A percentile compares a stretch with the other conserved stretches of the same genome.
Conservation (phyloP, 2,113 vertebrate species). For the Corvus hawaiiensis region DNA sequence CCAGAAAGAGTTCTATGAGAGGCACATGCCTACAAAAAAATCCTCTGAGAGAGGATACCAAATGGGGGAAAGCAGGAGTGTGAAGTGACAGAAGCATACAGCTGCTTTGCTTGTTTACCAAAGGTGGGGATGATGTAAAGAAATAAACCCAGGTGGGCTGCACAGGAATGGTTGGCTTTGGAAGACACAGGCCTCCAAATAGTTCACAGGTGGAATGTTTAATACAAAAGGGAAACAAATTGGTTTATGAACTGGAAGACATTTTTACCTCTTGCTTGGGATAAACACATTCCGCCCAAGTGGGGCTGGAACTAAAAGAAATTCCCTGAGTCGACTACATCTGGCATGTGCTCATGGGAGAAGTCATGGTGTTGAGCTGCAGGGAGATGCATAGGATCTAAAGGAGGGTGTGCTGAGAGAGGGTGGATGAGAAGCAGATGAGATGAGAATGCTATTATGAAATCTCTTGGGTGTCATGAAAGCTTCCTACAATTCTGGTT, state of each 20-base stretch:
- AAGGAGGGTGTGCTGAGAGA: neutral
- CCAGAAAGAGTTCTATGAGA: neutral
- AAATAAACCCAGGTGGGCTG: neutral
- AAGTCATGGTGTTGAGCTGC: neutral
- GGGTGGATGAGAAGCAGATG: neutral
- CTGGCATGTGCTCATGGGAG: fast-evolving
- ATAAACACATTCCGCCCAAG: neutral
- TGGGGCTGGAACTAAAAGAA: neutral
- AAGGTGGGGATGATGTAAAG: neutral
- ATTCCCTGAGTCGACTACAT: neutral
- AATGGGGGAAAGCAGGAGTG: neutral
- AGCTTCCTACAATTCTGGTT: neutral
- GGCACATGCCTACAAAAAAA: neutral
- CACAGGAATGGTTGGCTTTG: neutral
- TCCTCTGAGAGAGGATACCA: neutral
- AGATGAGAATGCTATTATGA: neutral
- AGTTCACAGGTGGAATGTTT: neutral
- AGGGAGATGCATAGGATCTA: neutral
- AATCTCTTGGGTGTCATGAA: neutral
- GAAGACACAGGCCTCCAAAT: neutral
- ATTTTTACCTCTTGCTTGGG: neutral
- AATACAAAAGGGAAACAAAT: neutral
- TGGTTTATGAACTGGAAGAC: neutral
- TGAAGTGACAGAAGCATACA: neutral
- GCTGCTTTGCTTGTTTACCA: neutral